A percentile compares a stretch with the other conserved stretches of the same genome.
Conservation (phyloP, 2,888 invertebrate species). For the Anoplius nigerrimus region DNA sequence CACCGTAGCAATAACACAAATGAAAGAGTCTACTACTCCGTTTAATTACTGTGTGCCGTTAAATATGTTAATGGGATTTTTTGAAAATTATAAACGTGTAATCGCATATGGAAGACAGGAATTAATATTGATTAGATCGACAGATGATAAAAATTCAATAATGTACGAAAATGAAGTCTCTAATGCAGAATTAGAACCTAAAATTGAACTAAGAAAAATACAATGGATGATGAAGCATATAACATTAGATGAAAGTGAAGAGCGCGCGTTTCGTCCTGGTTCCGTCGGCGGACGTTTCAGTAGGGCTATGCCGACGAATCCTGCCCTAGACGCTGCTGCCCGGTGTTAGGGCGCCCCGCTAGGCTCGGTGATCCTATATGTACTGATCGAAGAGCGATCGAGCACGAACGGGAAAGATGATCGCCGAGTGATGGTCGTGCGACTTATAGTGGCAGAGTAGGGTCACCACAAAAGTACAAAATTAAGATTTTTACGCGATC, state of each 20-base stretch:
- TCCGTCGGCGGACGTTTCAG: too few species aligned
- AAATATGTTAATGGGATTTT: conserved; percentile 34
- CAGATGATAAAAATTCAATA: conserved; percentile 58
- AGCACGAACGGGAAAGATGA: too few species aligned
- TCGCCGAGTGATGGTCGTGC: too few species aligned
- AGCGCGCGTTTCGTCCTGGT: too few species aligned
- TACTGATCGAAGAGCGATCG: too few species aligned
- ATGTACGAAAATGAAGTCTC: conserved; percentile 1
- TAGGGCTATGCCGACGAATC: too few species aligned
- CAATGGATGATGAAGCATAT: conserved; percentile 47
- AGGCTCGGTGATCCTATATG: too few species aligned
- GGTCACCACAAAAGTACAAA: conserved; percentile 40
- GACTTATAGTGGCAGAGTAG: too few species aligned
- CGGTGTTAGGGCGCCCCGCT: too few species aligned
- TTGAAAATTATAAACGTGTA: conserved; percentile 40
- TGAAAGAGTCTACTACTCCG: too few species aligned
- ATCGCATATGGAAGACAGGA: conserved; percentile 42
- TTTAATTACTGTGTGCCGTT: background rate
- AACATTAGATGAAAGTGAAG: conserved; percentile 25
- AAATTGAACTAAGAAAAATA: conserved; percentile 47
- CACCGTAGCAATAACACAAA: too few species aligned
- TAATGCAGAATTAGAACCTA: conserved; percentile 48
- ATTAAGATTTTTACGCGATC: conserved; percentile 40
- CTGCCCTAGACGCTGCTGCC: too few species aligned
- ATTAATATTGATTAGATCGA: conserved; percentile 59